phyloP scores from a whole-genome alignment of 2,888 invertebrate genomes.

The Allygus modestus region DNA sequence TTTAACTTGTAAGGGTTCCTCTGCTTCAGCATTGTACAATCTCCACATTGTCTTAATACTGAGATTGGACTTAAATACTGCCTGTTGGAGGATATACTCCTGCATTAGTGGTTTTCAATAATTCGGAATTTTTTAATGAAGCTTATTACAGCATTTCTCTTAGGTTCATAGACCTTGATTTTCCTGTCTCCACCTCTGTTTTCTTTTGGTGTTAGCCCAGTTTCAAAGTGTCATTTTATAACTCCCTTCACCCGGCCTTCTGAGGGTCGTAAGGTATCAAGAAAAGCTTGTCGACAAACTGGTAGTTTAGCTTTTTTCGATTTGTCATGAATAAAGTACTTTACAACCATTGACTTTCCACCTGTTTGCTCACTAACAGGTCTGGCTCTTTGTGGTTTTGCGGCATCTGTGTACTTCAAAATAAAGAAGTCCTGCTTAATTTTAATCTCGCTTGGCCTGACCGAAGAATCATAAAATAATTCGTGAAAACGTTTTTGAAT shows the following conservation, averaged over 20 bases:
- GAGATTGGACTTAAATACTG: constrained; percentile 13
- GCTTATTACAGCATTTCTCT: constrained; percentile 12
- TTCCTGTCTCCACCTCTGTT: constrained; percentile 42
- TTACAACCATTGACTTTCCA: constrained; percentile 34
- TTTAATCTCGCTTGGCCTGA: constrained; percentile 18
- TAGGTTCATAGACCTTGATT: constrained; percentile 32
- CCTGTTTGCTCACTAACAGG: constrained; percentile 19
- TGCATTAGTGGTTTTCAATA: not conserved
- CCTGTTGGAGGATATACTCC: not conserved
- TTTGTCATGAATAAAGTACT: constrained; percentile 47
- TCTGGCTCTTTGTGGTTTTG: not conserved
- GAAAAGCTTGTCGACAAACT: constrained; percentile 22
- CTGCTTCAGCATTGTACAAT: constrained; percentile 22
- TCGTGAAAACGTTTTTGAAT: constrained; percentile 14
- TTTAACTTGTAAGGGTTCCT: constrained; percentile 3
- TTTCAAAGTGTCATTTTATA: not conserved
- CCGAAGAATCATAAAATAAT: constrained; percentile 2
- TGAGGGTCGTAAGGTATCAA: constrained; percentile 3
- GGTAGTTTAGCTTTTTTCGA: not conserved
- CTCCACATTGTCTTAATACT: not conserved
- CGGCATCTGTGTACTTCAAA: constrained; percentile 19
- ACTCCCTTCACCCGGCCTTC: constrained; percentile 23
- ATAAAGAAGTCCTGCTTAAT: constrained; percentile 27
- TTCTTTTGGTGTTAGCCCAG: constrained; percentile 15
- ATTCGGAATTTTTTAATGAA: constrained; percentile 30